A percentile compares a stretch with the other conserved stretches of the same genome.
Conservation (phyloP, 1,140 invertebrate genomes). For the Drosophila auraria region DNA sequence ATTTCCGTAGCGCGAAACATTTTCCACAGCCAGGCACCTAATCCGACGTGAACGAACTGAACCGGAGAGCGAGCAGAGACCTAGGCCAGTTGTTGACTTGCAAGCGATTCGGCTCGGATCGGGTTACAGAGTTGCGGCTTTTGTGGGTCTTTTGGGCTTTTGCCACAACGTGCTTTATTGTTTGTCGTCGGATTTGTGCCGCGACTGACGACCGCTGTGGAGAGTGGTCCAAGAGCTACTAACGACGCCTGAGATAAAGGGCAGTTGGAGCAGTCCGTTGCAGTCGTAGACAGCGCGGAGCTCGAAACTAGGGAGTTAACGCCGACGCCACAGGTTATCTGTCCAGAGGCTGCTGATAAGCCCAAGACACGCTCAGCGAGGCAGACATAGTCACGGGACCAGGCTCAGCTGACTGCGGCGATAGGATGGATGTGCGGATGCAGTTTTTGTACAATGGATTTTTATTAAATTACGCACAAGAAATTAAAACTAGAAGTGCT, state of each 20-base stretch:
- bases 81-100: conserved; percentile 30
- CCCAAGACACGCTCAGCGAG: conserved; percentile 51
- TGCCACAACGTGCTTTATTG: conserved; percentile 47
- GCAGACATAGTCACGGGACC: conserved; percentile 69
- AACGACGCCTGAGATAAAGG: conserved; percentile 60
- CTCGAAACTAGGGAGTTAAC: conserved; percentile 42
- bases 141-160: conserved; percentile 49
- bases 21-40: conserved; percentile 41
- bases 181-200: conserved; percentile 24
- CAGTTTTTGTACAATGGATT: conserved; percentile 75
- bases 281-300: conserved; percentile 28
- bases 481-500: conserved; percentile 75
- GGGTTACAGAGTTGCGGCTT: conserved; percentile 69
- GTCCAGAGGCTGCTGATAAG: conserved; percentile 51
- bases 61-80: conserved; percentile 15
- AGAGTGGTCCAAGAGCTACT: conserved; percentile 50
- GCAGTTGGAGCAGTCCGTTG: conserved; percentile 10
- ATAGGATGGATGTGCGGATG: conserved; percentile 5
- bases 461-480: conserved; percentile 80
- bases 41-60: conserved; percentile 46
- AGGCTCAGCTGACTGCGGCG: conserved; percentile 52
- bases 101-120: conserved; percentile 34
- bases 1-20: conserved; percentile 82
- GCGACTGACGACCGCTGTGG: conserved; percentile 49
- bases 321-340: conserved; percentile 67